These are phyloP conservation scores for Mactromeris polynyma DNA, from an alignment of 2,888 invertebrate genomes.

Conservation along the genomic window DNA sequence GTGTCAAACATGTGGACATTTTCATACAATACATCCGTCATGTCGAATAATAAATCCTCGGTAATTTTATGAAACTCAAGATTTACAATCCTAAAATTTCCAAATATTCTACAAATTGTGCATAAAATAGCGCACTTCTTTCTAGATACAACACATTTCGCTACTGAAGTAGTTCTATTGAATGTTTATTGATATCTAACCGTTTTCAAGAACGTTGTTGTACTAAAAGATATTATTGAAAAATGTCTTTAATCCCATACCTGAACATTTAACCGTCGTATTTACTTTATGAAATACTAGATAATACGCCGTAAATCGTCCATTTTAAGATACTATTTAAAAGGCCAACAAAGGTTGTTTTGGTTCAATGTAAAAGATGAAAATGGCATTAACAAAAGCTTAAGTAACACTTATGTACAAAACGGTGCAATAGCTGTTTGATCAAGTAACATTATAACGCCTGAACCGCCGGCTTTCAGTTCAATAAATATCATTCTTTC, in stretches of 20 bases:
- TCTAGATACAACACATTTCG: neutral
- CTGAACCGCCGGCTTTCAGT: neutral
- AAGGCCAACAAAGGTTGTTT: neutral
- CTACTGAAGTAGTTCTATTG: neutral
- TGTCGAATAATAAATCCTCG: neutral
- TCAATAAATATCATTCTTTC: neutral
- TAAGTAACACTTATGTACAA: neutral
- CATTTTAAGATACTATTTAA: neutral
- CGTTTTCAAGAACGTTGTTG: neutral
- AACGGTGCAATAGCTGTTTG: neutral
- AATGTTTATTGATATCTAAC: neutral
- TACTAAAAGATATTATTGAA: neutral
- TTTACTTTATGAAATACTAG: neutral
- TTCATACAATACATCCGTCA: neutral
- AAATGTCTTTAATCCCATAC: neutral
- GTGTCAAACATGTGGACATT: neutral
- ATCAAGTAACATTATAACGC: neutral
- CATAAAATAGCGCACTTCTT: neutral
- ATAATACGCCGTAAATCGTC: neutral
- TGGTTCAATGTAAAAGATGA: neutral
- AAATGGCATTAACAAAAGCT: neutral
- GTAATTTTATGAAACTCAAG: neutral
- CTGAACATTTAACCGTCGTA: neutral
- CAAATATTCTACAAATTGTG: neutral
- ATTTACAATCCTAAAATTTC: neutral